A percentile compares a stretch with the other conserved stretches of the same genome.
Evolutionary conservation across 2,797 vertebrate species (phyloP).

Genomic region (Amphiprion clarkii): DNA sequence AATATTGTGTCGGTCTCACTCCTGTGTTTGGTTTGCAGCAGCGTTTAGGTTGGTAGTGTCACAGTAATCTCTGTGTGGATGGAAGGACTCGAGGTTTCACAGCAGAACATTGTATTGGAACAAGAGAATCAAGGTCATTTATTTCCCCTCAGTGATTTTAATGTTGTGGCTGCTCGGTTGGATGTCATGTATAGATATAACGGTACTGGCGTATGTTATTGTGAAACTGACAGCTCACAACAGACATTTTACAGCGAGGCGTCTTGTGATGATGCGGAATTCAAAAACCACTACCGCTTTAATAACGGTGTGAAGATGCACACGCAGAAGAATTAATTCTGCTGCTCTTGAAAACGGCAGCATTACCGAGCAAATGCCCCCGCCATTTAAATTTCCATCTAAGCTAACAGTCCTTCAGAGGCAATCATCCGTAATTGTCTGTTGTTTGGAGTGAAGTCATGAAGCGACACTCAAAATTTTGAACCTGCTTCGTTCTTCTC

Average conservation of each 20-base stretch:
- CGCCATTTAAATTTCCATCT: constrained; percentile 29
- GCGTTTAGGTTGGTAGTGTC: no score
- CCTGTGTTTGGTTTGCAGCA: no score
- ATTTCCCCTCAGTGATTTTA: no score
- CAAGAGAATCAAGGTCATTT: no score
- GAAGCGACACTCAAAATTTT: constrained; percentile 42
- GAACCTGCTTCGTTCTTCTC: constrained; percentile 28
- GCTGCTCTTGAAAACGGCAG: constrained; percentile 6
- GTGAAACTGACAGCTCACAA: neutral
- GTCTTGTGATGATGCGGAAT: constrained; percentile 15
- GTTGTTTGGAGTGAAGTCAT: constrained; percentile 28
- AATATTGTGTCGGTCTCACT: no score
- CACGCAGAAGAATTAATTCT: constrained; percentile 11
- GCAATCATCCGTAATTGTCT: constrained; percentile 44
- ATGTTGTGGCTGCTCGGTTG: no score
- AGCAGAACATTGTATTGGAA: no score
- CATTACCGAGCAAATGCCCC: constrained; percentile 9
- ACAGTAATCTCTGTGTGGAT: no score
- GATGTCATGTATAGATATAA: no score
- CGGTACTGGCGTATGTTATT: neutral
- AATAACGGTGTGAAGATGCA: constrained; percentile 10
- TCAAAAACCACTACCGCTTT: constrained; percentile 17
- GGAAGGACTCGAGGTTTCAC: no score
- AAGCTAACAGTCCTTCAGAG: constrained; percentile 30
- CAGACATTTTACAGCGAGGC: neutral